Conservation (phyloP, 2,797 vertebrate species). For the Anguilla obscura region DNA sequence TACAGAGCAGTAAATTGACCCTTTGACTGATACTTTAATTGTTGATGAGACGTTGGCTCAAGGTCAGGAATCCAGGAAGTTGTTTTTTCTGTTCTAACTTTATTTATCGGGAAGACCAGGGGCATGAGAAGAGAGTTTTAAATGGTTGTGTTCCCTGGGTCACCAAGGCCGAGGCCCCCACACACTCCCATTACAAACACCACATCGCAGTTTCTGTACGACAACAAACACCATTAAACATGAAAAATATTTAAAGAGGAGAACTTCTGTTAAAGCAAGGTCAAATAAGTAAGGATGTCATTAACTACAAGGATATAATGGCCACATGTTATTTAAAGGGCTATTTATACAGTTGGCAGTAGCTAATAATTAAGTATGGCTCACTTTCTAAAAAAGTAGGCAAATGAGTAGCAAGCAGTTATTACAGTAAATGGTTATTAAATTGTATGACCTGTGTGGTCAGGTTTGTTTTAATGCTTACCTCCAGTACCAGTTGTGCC, state of each 20-base stretch:
- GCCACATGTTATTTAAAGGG: background rate
- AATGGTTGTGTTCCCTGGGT: constrained; percentile 8
- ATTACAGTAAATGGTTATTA: background rate
- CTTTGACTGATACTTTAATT: background rate
- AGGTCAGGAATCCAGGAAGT: background rate
- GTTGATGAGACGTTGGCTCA: background rate
- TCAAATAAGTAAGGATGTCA: background rate
- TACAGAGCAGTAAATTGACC: background rate
- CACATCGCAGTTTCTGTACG: background rate
- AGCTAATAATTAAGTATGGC: background rate
- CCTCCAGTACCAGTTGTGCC: background rate
- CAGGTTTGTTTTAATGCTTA: background rate
- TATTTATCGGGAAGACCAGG: background rate
- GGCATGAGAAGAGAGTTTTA: background rate
- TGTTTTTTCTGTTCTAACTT: background rate
- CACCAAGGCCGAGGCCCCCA: background rate
- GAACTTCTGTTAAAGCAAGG: constrained; percentile 15
- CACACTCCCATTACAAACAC: background rate
- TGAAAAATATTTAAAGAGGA: background rate
- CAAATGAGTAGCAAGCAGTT: background rate
- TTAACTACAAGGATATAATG: constrained; percentile 13
- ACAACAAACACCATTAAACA: background rate
- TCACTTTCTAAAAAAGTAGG: background rate
- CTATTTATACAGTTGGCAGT: background rate
- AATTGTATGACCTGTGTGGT: background rate